A percentile compares a stretch with the other conserved stretches of the same genome.
Evolutionary conservation across 2,888 invertebrate species (phyloP).

Genomic region (Camponotus fellah): DNA sequence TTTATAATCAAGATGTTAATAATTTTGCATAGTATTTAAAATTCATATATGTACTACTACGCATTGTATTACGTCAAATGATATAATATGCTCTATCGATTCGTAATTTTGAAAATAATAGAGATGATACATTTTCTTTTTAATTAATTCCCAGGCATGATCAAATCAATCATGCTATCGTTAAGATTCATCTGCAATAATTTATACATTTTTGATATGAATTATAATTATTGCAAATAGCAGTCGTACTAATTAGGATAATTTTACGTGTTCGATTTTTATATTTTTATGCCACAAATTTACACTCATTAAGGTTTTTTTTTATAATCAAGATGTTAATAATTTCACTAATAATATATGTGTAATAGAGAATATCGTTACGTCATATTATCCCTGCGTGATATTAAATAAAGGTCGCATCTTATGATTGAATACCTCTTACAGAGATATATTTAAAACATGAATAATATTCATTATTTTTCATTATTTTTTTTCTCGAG

Average conservation of each 20-base stretch:
- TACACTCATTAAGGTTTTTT: background rate
- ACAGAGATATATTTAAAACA: constrained; percentile 4
- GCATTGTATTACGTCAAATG: too few relatives aligned
- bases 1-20: background rate
- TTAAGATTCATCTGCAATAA: background rate
- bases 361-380: background rate
- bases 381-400: background rate
- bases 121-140: background rate
- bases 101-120: background rate
- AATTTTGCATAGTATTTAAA: background rate
- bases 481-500: background rate
- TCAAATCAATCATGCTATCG: background rate
- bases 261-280: background rate
- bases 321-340: background rate
- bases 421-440: background rate
- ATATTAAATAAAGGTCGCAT: background rate
- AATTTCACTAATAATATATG: background rate
- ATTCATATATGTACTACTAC: background rate
- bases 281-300: background rate
- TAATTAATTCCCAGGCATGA: background rate
- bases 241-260: background rate
- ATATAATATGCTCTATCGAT: background rate
- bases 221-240: background rate
- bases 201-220: background rate
- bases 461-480: background rate